Base-by-base conservation (phyloP, 2,113 vertebrate genomes). In the Ellobius talpinus region DNA sequence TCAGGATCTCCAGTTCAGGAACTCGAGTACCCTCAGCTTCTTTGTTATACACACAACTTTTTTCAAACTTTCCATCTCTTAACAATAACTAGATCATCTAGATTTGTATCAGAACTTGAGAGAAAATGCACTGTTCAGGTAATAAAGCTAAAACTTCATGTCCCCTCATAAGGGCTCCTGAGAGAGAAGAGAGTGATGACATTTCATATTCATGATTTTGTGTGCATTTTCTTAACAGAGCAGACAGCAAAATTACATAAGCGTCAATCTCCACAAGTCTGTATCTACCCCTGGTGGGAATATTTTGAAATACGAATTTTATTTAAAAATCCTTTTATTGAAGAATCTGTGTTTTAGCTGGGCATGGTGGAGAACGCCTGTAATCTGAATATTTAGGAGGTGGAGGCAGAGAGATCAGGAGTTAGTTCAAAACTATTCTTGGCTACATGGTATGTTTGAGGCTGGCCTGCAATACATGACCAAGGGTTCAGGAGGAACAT, bases 111-210 rank as follows among this genome's bases (percentile, higher is more conserved):
- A 29, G 47, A 86, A 82, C 82, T 86, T 58, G 65, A 50, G 24
- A 94, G 42, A 78, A 70, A 65, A 88, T 63, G 68, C 39, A 14
- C 66, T 73, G 16, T 86, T 42, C 78, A 73, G 52, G 55, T 89
- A 79, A 72, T 90, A 90, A 93, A 93, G 36, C 70, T 55, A 36
- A 91, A 94, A 82, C 17, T 81, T 89, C 70, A 76, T 58, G n/a
- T 55, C 36, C 9, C 73, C 31, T 88, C 31, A 29, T n/a, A 21
- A 55, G 23, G 33, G 24, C n/a, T 42, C 73, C 52, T 55, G 61
- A 17, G 55, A 58, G 14, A 61, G 8, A 73, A 5, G 2, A 17
- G 8, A 89, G 36, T 6, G 16, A 81, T 61, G 17, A 19, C 3
- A 61, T 89, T 95, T 92, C 31, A 77, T 68, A 72, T 7, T 74